Conservation (phyloP, 1,140 invertebrate genomes). For the Brachionus manjavacas region DNA sequence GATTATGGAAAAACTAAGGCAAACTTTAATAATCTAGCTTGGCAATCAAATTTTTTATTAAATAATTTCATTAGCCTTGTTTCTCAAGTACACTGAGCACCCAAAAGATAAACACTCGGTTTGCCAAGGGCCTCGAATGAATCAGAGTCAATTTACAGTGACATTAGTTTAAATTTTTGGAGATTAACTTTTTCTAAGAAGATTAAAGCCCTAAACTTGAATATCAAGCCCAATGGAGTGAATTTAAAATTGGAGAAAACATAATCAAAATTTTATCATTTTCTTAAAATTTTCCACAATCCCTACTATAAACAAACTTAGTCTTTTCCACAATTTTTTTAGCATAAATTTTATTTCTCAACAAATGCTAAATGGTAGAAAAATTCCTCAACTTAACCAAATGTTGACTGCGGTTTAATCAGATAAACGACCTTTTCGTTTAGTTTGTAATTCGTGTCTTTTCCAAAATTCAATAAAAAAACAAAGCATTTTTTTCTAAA, state of each 20-base stretch:
- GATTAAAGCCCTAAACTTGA: conserved; percentile 29
- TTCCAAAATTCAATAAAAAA: neutral
- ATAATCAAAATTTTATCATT: conserved; percentile 31
- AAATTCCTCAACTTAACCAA: neutral
- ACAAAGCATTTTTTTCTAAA: neutral
- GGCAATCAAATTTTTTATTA: neutral
- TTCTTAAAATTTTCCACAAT: conserved; percentile 13
- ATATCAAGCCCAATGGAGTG: neutral
- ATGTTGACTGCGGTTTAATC: conserved; percentile 30
- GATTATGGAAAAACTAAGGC: neutral
- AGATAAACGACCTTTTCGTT: conserved; percentile 12
- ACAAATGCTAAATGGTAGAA: neutral
- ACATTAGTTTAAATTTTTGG: conserved; percentile 28
- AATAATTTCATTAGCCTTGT: conserved; percentile 4
- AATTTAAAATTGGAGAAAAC: conserved; percentile 12
- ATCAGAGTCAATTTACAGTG: neutral
- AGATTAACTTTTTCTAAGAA: conserved; percentile 27
- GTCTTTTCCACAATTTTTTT: neutral
- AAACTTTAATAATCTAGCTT: neutral
- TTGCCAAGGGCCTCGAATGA: neutral
- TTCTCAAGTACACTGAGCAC: neutral
- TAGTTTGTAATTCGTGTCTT: neutral
- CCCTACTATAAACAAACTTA: conserved; percentile 20
- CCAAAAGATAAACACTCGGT: neutral
- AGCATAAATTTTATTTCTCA: neutral